These are phyloP conservation scores for Zaprionus kolodkinae DNA, from an alignment of 1,140 invertebrate genomes.

Conservation along the genomic window DNA sequence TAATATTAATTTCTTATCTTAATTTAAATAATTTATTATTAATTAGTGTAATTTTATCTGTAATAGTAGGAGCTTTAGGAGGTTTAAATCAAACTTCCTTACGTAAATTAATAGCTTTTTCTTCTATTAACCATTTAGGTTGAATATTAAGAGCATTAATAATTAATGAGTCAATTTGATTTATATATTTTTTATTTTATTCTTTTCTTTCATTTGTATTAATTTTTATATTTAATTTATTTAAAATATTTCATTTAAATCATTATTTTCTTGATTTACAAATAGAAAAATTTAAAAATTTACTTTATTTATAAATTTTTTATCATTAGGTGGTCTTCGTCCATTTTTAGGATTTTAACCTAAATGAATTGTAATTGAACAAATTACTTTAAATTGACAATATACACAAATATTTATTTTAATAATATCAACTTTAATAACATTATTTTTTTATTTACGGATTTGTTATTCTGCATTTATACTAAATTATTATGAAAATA, in stretches of 20 bases:
- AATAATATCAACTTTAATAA: slow-evolving; percentile 85
- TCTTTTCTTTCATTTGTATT: slow-evolving; percentile 80
- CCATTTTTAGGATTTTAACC: slow-evolving; percentile 86
- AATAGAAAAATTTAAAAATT: slow-evolving; percentile 84
- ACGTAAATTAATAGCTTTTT: too few species aligned
- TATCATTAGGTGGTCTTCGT: slow-evolving; percentile 85
- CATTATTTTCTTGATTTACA: slow-evolving; percentile 82
- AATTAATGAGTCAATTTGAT: slow-evolving; percentile 83
- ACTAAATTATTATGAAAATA: too few species aligned
- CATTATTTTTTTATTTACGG: slow-evolving; percentile 84
- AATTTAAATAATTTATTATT: slow-evolving; percentile 63
- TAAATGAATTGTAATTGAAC: slow-evolving; percentile 85
- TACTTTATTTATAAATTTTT: slow-evolving; percentile 84
- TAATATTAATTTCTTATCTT: slow-evolving; percentile 84
- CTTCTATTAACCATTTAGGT: too few species aligned
- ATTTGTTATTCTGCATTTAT: too few species aligned
- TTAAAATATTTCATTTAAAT: too few species aligned
- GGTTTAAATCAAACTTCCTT: too few species aligned
- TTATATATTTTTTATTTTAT: slow-evolving; percentile 84
- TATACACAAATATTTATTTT: slow-evolving; percentile 81
- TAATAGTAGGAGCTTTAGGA: too few species aligned
- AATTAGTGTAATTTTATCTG: slow-evolving; percentile 83
- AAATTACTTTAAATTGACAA: slow-evolving; percentile 82
- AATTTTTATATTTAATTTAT: slow-evolving; percentile 83
- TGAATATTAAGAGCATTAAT: slow-evolving; percentile 84